Evolutionary conservation across 2,113 vertebrate species (phyloP).

Genomic region (Bubo blakistoni): DNA sequence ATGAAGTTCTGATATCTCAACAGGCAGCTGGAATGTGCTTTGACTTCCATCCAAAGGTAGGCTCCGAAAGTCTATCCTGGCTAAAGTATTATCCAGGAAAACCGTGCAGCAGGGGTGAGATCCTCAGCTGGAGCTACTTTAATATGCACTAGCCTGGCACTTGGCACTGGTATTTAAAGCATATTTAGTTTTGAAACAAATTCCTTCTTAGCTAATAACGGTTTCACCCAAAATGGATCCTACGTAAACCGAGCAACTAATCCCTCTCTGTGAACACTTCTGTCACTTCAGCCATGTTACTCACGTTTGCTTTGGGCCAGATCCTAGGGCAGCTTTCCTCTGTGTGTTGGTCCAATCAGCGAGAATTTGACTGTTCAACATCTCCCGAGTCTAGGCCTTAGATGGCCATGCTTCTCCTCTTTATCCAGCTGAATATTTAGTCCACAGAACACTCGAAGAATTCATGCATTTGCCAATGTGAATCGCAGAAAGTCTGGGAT

Average conservation of each 20-base stretch:
- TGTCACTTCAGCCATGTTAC: neutral
- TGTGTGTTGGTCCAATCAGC: rapidly evolving
- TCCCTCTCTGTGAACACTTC: neutral
- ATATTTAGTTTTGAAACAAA: neutral
- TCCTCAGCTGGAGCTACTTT: neutral
- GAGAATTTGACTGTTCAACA: neutral
- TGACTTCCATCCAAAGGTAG: conserved; percentile 86
- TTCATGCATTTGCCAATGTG: rapidly evolving
- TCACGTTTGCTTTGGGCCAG: neutral
- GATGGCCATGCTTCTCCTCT: neutral
- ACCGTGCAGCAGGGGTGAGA: neutral
- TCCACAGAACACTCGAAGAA: neutral
- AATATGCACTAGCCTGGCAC: neutral
- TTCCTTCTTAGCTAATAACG: neutral
- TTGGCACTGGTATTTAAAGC: neutral
- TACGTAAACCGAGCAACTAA: neutral
- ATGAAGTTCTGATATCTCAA: conserved; percentile 69
- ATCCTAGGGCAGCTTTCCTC: neutral
- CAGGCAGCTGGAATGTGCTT: conserved; percentile 85
- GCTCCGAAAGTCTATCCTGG: neutral
- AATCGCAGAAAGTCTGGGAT: neutral
- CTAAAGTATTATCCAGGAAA: neutral
- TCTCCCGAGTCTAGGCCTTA: neutral
- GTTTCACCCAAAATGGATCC: neutral
- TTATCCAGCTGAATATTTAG: neutral